Evolutionary conservation across 2,113 vertebrate genomes (phyloP), one percentile per base, ranked within the genome.

Genomic region (Boulengeromyrus knoepffleri): DNA sequence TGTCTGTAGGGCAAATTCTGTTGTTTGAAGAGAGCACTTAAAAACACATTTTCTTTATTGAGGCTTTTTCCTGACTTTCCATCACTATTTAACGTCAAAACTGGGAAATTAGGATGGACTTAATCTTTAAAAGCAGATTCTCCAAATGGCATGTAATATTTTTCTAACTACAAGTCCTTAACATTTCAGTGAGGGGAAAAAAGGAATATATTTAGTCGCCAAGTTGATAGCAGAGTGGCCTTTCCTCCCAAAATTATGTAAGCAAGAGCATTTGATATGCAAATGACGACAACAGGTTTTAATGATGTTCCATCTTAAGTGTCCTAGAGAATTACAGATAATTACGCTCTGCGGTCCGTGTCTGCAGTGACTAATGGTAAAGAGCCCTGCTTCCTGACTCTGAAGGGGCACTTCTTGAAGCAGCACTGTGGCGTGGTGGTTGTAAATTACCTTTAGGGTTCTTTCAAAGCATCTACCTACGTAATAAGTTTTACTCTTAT

Each of bases 281-380:
- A 89, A 89, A 89, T 89, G 47, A 52, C 17, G n/a, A 52, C 46
- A 50, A 77, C 88, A 52, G 87, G 53, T 62, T 88, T 88, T 88
- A 88, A 62, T 62, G 56, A 66, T n/a, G 56, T 88, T 50, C 87
- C 53, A 46, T 88, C 52, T 88, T 58, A 77, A 89, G 88, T 77
- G 27, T 36, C 47, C 47, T 36, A 42, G 45, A 89, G 66, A 89
- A 77, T 89, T 80, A 10, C 47, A 50, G 46, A 89, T 77, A 77
- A 89, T 89, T 89, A 49, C 70, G 70, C 66, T 74, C 27, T 24
- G 13, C 0, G 7, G 24, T 31, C 45, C 45, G 3, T 47, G 88
- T 74, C 45, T 50, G 88, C n/a, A 50, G 47, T 52, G 66, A 74
- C 77, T 83, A 53, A 89, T 84, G 74, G 31, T 52, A 50, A n/a